These are phyloP conservation scores for Caenorhabditis drosophilae DNA, from an alignment of 2,888 invertebrate species.

Conservation along the genomic window DNA sequence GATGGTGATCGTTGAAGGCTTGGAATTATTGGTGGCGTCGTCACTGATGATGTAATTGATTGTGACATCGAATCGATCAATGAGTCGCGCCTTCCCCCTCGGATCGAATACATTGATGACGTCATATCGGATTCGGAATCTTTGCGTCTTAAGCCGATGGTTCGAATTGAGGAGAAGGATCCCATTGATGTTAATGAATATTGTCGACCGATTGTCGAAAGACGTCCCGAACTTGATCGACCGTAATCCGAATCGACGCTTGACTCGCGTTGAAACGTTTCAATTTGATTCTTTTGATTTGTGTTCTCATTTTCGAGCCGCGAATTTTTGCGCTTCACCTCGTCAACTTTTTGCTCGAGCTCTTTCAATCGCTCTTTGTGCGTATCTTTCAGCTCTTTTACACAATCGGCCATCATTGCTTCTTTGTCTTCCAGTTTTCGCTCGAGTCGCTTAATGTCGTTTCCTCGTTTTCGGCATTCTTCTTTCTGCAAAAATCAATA, in stretches of 20 bases:
- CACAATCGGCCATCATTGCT: constrained; percentile 62
- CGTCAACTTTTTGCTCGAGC: constrained; percentile 54
- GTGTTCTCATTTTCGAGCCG: constrained; percentile 59
- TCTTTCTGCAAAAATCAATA: constrained; percentile 51
- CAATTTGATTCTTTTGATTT: constrained; percentile 48
- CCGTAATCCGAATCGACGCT: constrained; percentile 65
- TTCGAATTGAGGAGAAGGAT: constrained; percentile 48
- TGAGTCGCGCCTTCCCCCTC: constrained; percentile 36
- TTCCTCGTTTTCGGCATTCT: constrained; percentile 54
- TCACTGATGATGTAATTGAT: constrained; percentile 11
- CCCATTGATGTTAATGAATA: constrained; percentile 49
- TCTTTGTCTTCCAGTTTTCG: constrained; percentile 63
- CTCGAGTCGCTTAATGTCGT: constrained; percentile 54
- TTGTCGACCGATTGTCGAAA: constrained; percentile 48
- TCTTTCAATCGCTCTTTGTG: constrained; percentile 59
- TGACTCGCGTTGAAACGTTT: constrained; percentile 56
- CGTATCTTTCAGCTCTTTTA: constrained; percentile 60
- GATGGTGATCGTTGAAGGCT: constrained; percentile 41
- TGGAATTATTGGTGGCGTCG: constrained; percentile 17
- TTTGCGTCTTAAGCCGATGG: constrained; percentile 41
- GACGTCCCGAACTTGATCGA: constrained; percentile 39
- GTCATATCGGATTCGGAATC: constrained; percentile 45
- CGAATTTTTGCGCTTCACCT: constrained; percentile 43
- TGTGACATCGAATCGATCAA: constrained; percentile 30
- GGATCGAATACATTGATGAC: constrained; percentile 40